phyloP scores from a whole-genome alignment of 2,113 vertebrate genomes.

The Paramormyrops kingsleyae region DNA sequence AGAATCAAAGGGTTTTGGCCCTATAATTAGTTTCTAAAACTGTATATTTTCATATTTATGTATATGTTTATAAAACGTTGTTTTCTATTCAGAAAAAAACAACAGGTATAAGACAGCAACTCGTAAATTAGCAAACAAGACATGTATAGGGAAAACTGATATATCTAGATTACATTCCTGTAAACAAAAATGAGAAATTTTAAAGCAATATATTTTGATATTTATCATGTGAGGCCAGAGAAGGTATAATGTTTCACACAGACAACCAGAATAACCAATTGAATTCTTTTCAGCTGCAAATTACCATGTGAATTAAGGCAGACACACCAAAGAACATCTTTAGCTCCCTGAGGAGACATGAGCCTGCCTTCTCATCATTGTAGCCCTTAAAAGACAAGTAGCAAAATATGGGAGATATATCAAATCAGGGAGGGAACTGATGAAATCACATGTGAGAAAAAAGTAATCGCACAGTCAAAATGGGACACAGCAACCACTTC shows the following conservation, averaged over 20 bases:
- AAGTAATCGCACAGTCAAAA: neutral
- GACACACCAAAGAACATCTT: neutral
- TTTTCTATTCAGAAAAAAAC: neutral
- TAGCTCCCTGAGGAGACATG: neutral
- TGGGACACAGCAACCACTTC: neutral
- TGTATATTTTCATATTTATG: neutral
- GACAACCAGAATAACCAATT: neutral
- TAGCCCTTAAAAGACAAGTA: neutral
- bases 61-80: neutral
- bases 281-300: neutral
- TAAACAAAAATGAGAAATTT: neutral
- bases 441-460: neutral
- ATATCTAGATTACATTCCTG: neutral
- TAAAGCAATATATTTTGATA: neutral
- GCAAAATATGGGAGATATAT: neutral
- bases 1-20: neutral
- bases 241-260: neutral
- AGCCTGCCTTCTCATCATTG: neutral
- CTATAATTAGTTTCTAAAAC: neutral
- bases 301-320: neutral
- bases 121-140: neutral
- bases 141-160: neutral
- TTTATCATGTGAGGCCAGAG: neutral
- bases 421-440: slow-evolving; percentile 6
- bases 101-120: neutral